These are phyloP conservation scores for Drosophila repletoides DNA, from an alignment of 1,140 invertebrate genomes.

Conservation along the genomic window DNA sequence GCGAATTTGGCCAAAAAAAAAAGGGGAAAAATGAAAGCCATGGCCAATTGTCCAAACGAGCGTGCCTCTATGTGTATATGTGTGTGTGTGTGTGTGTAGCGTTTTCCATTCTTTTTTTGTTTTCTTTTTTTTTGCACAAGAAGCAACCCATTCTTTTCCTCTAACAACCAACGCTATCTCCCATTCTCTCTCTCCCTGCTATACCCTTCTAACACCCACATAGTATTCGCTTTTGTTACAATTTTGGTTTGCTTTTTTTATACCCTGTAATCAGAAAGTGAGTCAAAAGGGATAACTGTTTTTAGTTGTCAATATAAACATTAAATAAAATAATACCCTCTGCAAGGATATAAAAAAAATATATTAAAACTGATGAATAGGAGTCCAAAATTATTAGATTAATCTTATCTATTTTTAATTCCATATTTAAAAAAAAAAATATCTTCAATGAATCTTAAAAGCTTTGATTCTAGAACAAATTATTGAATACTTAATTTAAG, in stretches of 20 bases:
- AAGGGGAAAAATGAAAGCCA: slow-evolving; percentile 36
- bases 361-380: no score
- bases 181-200: not conserved
- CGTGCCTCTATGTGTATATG: slow-evolving; percentile 15
- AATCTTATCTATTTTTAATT: no score
- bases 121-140: slow-evolving; percentile 12
- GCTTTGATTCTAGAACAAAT: no score
- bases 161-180: slow-evolving; percentile 18
- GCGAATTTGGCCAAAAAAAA: slow-evolving; percentile 24
- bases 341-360: no score
- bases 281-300: no score
- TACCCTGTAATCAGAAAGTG: slow-evolving; percentile 10
- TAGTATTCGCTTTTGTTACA: slow-evolving; percentile 61
- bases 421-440: no score
- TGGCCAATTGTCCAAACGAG: slow-evolving; percentile 73
- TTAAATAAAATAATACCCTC: no score
- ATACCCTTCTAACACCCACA: slow-evolving; percentile 14
- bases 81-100: slow-evolving; percentile 23
- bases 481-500: no score
- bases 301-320: no score
- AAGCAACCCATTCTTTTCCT: slow-evolving; percentile 35
- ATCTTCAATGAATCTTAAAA: no score
- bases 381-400: no score
- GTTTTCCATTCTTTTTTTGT: slow-evolving; percentile 31
- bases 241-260: slow-evolving; percentile 11